Evolutionary conservation across 2,888 invertebrate species (phyloP), one percentile per base, ranked within the genome.

Genomic region (Bembecia ichneumoniformis): DNA sequence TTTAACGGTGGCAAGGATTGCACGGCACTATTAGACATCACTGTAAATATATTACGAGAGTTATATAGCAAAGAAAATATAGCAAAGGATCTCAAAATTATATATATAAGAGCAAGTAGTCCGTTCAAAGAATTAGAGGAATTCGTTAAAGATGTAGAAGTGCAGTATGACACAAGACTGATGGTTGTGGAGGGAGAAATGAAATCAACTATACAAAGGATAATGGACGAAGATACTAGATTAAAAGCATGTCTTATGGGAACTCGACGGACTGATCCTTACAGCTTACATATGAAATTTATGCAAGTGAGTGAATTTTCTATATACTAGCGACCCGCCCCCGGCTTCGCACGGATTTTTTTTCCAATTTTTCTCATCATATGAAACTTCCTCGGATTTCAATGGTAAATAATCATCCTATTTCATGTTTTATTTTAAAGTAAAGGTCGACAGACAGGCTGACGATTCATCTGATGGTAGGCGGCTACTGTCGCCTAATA

Each of bases 1-100:
- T 99, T 99, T 78, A 99, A 99, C 73, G 99, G 99, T 3, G 99
- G 99, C 1, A 99, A 99, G 86, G 99, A 99, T 82, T 99, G 99
- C 72, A 98, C 98, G 0, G 96, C 94, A 0, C 88, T 99, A 11
- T 83, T 99, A 55, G 84, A 87, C 55, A 60, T 87, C 28, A 74
- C 77, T 9, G 56, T 82, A 58, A 63, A 77, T 51, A 54, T 77
- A 52, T 52, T 88, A 43, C 62, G 68, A 51, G 65, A 80, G 5
- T 59, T 75, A 43, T 63, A 73, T 52, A 67, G 71, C 45, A 57
- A 63, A 5, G 68, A 75, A 3, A 62, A 83, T 28, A 65, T 80
- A 47, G 72, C 71, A n/a, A 77, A 81, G 59, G 77, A 77, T 53
- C 79, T 94, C 2, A 88, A 91, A 63, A 91, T 94, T 40, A 83